Base-by-base conservation (phyloP, 2,113 vertebrate genomes). In the Morone saxatilis region DNA sequence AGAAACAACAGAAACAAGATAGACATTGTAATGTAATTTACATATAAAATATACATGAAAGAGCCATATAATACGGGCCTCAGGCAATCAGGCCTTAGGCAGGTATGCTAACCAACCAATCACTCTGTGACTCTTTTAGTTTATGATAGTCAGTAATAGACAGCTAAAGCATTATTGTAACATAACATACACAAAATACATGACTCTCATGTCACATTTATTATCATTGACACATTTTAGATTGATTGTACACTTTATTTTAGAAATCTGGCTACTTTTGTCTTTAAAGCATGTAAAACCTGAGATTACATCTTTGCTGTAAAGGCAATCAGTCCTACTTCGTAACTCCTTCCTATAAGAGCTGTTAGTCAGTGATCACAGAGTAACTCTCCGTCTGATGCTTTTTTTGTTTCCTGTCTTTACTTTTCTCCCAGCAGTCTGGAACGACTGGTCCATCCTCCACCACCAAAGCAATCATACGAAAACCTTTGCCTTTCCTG, bases 381-480 rank as follows among this genome's bases (percentile, higher is more conserved):
- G 50, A 31, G 19, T n/a, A 17, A 68, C 12, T 71, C 48, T 4
- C 25, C 11, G 6, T 41, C 51, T 63, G 59, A 71, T 75, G 19
- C 2, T 36, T 71, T 63, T 38, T 75, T 71, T 68, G 12, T 72
- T 48, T 78, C 51, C 19, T 71, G 19, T 70, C 57, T 25, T 76
- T 61, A 25, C 25, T 62, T 65, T 85, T 81, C 48, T 47, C 67
- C 62, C 50, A 59, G 25, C 48, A 50, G 25, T 20, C 22, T 76
- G 16, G 66, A 62, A 43, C 25, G 57, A 41, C 8, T 31, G 3
- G 51, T 81, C 63, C 20, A 17, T 59, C 45, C 68, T 83, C 74
- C 40, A 63, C 80, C 87, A 76, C 51, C 20, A 47, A 48, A 78
- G 69, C 68, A 83, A 72, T 86, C 65, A 76, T 53, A 72, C 7